phyloP scores from a whole-genome alignment of 2,888 invertebrate species.

The Pelosia muscerda region DNA sequence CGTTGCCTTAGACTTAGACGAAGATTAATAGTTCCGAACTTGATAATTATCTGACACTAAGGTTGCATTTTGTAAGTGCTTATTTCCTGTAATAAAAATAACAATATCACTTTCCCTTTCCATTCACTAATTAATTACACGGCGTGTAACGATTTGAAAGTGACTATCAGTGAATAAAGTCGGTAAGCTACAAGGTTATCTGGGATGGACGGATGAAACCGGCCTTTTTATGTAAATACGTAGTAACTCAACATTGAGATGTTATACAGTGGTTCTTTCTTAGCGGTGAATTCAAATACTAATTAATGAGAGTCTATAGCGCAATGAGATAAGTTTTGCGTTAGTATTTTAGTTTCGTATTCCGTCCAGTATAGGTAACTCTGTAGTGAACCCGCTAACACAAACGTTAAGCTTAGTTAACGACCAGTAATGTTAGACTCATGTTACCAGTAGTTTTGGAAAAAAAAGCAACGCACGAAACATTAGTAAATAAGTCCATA shows the following conservation, averaged over 20 bases:
- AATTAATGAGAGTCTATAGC: background rate
- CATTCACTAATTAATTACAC: slow-evolving; percentile 46
- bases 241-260: background rate
- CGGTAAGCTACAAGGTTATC: slow-evolving; percentile 44
- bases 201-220: slow-evolving; percentile 48
- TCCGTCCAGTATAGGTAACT: background rate
- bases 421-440: background rate
- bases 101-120: slow-evolving; percentile 54
- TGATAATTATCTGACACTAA: slow-evolving; percentile 61
- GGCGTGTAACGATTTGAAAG: slow-evolving; percentile 44
- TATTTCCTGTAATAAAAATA: slow-evolving; percentile 47
- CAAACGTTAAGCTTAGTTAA: background rate
- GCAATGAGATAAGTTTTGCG: background rate
- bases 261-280: background rate
- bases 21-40: slow-evolving; percentile 75
- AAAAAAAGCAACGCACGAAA: background rate
- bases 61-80: slow-evolving; percentile 57
- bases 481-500: background rate
- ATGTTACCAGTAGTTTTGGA: background rate
- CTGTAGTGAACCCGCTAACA: background rate
- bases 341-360: background rate
- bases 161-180: slow-evolving; percentile 33
- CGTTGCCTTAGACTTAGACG: slow-evolving; percentile 76
- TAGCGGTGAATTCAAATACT: background rate
- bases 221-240: slow-evolving; percentile 12